Percentiles rank a stretch among this genome's conserved stretches.
These are phyloP conservation scores for Takifugu bimaculatus DNA, from an alignment of 2,113 vertebrate species.

Conservation along the genomic window DNA sequence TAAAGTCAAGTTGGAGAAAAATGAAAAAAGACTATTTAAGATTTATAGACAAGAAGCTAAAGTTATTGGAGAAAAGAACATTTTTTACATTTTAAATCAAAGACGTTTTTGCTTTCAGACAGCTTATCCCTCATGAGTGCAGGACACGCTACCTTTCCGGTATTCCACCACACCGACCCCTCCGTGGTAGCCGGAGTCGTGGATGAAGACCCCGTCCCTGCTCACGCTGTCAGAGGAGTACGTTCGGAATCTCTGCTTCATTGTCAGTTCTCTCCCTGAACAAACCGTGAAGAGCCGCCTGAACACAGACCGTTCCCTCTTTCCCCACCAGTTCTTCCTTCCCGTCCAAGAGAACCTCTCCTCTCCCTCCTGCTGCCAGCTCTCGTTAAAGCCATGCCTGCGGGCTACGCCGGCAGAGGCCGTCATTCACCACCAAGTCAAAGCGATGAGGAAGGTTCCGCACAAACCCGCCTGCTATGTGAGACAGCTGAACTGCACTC, in stretches of 20 bases:
- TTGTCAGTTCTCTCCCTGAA: slow-evolving; percentile 19
- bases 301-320: slow-evolving; percentile 18
- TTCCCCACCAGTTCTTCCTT: slow-evolving; percentile 12
- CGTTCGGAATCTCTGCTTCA: slow-evolving; percentile 41
- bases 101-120: not conserved
- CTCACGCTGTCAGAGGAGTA: slow-evolving; percentile 66
- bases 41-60: not conserved
- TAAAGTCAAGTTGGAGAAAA: slow-evolving; percentile 21
- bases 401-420: slow-evolving; percentile 44
- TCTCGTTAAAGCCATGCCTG: slow-evolving; percentile 61
- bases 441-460: slow-evolving; percentile 14
- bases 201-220: slow-evolving; percentile 69
- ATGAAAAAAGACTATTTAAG: not conserved
- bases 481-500: not conserved
- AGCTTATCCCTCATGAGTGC: not conserved
- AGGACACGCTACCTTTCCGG: slow-evolving; percentile 69
- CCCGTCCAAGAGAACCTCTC: slow-evolving; percentile 15
- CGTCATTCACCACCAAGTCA: slow-evolving; percentile 36
- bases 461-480: not conserved
- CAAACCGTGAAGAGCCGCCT: slow-evolving; percentile 18
- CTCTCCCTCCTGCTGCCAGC: slow-evolving; percentile 17
- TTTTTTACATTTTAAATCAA: not conserved
- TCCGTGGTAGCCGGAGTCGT: slow-evolving; percentile 61
- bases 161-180: slow-evolving; percentile 56
- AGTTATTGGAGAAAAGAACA: not conserved